These are phyloP conservation scores for Dipus sagitta DNA, from an alignment of 2,797 vertebrate genomes.

Conservation along the genomic window DNA sequence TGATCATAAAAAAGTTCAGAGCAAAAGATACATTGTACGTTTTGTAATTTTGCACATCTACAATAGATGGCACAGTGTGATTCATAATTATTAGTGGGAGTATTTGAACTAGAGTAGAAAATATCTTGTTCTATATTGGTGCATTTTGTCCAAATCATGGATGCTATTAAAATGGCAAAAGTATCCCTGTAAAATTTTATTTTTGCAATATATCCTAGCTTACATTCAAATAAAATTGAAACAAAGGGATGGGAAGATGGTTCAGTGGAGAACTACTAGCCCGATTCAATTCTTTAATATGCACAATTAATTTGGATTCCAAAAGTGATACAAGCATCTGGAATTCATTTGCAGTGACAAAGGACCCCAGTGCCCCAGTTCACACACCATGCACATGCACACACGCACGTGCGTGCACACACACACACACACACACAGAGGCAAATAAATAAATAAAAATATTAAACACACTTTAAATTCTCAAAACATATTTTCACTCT, in stretches of 20 bases:
- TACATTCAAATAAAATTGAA: background rate
- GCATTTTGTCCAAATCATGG: slow-evolving; percentile 1
- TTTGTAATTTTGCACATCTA: background rate
- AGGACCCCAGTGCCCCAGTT: too few relatives aligned
- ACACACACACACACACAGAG: too few relatives aligned
- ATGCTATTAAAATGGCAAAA: background rate
- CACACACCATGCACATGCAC: too few relatives aligned
- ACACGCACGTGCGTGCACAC: too few relatives aligned
- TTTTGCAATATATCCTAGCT: background rate
- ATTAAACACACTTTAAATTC: too few relatives aligned
- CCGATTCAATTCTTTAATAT: too few relatives aligned
- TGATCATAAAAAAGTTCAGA: background rate
- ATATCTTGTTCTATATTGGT: background rate
- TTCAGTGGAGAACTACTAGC: too few relatives aligned
- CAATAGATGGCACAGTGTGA: background rate
- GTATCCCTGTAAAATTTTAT: background rate
- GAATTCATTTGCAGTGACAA: too few relatives aligned
- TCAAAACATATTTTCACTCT: background rate
- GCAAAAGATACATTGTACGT: background rate
- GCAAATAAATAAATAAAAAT: too few relatives aligned
- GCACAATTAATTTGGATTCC: too few relatives aligned
- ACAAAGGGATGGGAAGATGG: too few relatives aligned
- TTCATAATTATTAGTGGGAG: background rate
- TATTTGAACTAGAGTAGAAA: background rate
- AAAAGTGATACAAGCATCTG: too few relatives aligned